A percentile compares a stretch with the other conserved stretches of the same genome.
These are phyloP conservation scores for Pica pica DNA, from an alignment of 2,113 vertebrate genomes.

Conservation along the genomic window DNA sequence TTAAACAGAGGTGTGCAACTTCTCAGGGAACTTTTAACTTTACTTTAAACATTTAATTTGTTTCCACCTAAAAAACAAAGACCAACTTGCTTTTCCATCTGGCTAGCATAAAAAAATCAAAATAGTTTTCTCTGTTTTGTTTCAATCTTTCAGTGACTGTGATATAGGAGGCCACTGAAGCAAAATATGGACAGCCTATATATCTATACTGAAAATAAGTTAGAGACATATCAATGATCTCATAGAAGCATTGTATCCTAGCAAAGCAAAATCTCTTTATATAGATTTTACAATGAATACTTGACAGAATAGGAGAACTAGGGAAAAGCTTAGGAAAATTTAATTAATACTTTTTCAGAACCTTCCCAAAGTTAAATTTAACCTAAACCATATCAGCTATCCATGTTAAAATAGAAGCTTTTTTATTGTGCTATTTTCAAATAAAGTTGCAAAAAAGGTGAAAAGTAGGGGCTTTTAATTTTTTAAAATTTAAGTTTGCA, in stretches of 20 bases:
- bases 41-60: neutral
- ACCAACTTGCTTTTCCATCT: neutral
- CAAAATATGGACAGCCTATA: neutral
- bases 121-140: neutral
- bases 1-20: neutral
- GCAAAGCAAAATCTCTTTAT: neutral
- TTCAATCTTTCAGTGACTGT: neutral
- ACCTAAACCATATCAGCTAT: neutral
- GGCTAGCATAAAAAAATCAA: neutral
- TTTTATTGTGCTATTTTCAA: neutral
- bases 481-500: neutral
- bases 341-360: neutral
- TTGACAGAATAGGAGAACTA: neutral
- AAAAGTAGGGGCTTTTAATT: neutral
- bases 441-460: neutral
- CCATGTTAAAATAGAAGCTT: neutral
- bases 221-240: neutral
- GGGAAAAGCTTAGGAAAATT: neutral
- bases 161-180: neutral
- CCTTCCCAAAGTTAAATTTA: neutral
- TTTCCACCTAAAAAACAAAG: neutral
- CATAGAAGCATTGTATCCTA: neutral
- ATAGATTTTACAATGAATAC: neutral
- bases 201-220: neutral
- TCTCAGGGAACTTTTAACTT: neutral